A percentile compares a stretch with the other conserved stretches of the same genome.
Conservation (phyloP, 1,140 invertebrate genomes). For the Phymorhynchus buccinoides region DNA sequence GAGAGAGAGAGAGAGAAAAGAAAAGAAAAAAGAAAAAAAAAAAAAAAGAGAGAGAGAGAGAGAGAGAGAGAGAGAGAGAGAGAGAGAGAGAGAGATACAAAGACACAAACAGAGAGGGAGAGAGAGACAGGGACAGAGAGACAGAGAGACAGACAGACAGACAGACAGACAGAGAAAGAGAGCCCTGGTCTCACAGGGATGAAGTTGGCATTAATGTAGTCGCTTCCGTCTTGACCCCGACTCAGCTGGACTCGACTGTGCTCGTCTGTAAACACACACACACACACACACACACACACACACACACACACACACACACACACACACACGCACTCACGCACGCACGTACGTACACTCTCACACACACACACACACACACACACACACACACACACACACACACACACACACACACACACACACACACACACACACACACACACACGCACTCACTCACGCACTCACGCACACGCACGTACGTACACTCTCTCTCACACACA, state of each 20-base stretch:
- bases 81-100: not conserved
- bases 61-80: not conserved
- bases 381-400: not conserved
- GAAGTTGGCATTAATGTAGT: conserved; percentile 97
- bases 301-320: not conserved
- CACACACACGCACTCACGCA: not conserved
- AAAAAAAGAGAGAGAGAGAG: not conserved
- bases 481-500: no score
- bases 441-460: no score
- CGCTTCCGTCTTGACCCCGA: conserved; percentile 83
- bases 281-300: not conserved
- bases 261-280: conserved; percentile 83
- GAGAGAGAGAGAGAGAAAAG: not conserved
- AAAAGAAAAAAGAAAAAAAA: not conserved
- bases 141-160: not conserved
- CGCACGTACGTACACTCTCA: not conserved
- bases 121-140: not conserved
- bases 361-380: not conserved
- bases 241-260: conserved; percentile 95
- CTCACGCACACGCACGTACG: no score
- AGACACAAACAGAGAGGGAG: not conserved
- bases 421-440: not conserved
- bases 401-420: not conserved
- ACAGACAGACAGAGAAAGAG: not conserved
- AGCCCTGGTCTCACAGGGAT: conserved; percentile 82